Evolutionary conservation across 2,888 invertebrate species (phyloP), one percentile per base, ranked within the genome.

Genomic region (Bimastos eiseni): DNA sequence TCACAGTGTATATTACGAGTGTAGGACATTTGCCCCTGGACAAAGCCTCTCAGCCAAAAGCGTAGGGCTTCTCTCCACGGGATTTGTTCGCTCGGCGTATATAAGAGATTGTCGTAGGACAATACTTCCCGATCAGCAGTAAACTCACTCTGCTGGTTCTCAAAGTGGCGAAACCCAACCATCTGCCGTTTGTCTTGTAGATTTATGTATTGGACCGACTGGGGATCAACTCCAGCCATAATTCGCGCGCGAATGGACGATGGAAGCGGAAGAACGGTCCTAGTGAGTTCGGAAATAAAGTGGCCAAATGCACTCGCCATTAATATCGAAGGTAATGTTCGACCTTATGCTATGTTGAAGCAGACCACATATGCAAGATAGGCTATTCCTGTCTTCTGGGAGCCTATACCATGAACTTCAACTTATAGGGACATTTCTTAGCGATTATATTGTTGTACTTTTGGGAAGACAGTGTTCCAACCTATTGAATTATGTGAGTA

Each of bases 241-340:
- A 19, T 49, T 36, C 33, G 89, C 24, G 89, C 89, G 6, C 33
- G 33, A 33, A 41, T 89, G 49, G 44, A 44, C 21, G 89, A 89
- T 37, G 89, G 89, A 33, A 34, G 41, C 19, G 89, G 37, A 33
- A 49, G 41, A 89, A 41, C 44, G 41, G 89, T 89, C 41, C 41
- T 89, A 34, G 89, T 89, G 44, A 89, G 33, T 41, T 41, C 44
- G 24, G 41, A 41, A 21, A 37, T 89, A n/a, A 38, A 44, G 44
- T 89, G 89, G 89, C 89, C 89, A 49, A 89, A 89, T 30, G 89
- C 44, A 34, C 8, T 89, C 19, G 89, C 89, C 33, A 89, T 89
- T 37, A 37, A 89, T 36, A 3, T 89, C 38, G 41, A 89, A 89
- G 89, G 89, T 89, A 70, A 70, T 30, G 30, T 70, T 70, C 70